A percentile compares a stretch with the other conserved stretches of the same genome.
Evolutionary conservation across 2,113 vertebrate species (phyloP).

Genomic region (Prolemur simus): DNA sequence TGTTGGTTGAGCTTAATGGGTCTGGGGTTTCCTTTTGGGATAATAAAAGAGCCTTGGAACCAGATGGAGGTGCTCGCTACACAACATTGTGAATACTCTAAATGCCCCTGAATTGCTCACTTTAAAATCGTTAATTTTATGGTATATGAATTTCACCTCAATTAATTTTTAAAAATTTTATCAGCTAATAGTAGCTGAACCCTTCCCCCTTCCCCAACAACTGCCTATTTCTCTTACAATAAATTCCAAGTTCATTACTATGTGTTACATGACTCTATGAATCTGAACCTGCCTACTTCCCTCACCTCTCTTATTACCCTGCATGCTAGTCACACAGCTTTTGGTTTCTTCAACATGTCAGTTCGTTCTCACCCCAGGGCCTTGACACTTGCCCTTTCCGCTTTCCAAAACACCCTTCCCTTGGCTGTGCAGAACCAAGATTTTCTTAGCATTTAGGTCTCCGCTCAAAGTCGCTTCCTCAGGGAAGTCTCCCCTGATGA

Average conservation of each 20-base stretch:
- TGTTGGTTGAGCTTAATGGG: neutral
- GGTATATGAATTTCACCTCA: neutral
- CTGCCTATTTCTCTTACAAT: neutral
- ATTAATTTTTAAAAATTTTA: neutral
- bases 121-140: constrained; percentile 11
- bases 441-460: neutral
- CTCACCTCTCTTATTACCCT: neutral
- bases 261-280: neutral
- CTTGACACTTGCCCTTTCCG: neutral
- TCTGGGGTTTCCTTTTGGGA: neutral
- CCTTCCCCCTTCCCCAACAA: neutral
- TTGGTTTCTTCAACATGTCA: neutral
- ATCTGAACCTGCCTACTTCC: neutral
- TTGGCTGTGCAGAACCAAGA: neutral
- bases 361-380: neutral
- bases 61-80: neutral
- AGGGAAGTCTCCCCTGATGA: neutral
- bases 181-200: neutral
- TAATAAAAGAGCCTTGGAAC: neutral
- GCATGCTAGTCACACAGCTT: neutral
- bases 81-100: neutral
- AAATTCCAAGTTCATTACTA: neutral
- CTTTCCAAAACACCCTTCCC: neutral
- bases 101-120: neutral
- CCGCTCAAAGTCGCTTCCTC: neutral